Evolutionary conservation across 2,888 invertebrate species (phyloP).

Genomic region (Drosophila formosana): DNA sequence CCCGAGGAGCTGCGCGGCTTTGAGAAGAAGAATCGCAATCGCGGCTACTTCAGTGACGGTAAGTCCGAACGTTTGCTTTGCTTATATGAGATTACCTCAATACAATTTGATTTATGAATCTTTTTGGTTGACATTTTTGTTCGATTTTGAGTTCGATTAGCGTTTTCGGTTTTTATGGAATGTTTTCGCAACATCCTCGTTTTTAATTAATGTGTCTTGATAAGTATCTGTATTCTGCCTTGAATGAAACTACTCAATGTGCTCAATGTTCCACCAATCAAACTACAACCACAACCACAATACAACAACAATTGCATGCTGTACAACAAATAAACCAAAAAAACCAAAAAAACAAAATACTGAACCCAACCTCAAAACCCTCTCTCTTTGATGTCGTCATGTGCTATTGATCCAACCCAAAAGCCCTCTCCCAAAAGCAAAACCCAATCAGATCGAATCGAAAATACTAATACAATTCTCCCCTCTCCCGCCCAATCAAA

Average conservation of each 20-base stretch:
- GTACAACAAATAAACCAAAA: constrained; percentile 48
- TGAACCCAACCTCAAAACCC: constrained; percentile 41
- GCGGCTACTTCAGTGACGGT: constrained; percentile 91
- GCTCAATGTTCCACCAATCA: constrained; percentile 65
- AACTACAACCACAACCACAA: constrained; percentile 66
- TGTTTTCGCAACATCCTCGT: constrained; percentile 72
- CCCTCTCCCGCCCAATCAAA: constrained; percentile 2
- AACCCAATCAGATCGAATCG: constrained; percentile 14
- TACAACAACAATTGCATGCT: constrained; percentile 81
- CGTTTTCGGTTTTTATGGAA: constrained; percentile 57
- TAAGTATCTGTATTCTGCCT: constrained; percentile 84
- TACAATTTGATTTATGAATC: constrained; percentile 16
- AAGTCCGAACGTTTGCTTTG: constrained; percentile 84
- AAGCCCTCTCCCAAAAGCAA: constrained; percentile 16
- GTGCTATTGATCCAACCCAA: constrained; percentile 22
- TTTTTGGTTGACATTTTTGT: constrained; percentile 7
- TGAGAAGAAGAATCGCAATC: constrained; percentile 86
- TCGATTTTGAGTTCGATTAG: constrained; percentile 20
- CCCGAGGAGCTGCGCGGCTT: constrained; percentile 88
- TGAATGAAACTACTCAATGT: constrained; percentile 67
- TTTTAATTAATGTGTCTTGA: constrained; percentile 78
- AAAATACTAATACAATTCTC: constrained; percentile 37
- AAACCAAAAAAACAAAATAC: constrained; percentile 42
- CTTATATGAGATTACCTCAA: constrained; percentile 32
- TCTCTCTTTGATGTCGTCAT: constrained; percentile 65